Conservation (phyloP, 2,797 vertebrate species). For the Acanthurus leucopareius region DNA sequence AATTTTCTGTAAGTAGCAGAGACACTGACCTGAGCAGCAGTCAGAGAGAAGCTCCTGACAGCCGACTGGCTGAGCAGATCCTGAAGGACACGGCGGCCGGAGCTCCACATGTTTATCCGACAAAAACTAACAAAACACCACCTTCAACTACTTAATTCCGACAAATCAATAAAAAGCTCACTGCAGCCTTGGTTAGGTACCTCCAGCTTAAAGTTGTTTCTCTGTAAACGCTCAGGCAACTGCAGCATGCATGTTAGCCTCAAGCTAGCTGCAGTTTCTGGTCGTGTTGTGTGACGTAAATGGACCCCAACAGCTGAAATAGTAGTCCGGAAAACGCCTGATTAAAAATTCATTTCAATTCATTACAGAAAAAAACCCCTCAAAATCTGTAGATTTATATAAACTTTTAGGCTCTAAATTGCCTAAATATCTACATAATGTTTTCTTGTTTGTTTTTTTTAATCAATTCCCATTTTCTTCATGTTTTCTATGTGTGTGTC, state of each 20-base stretch:
- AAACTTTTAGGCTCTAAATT: not conserved
- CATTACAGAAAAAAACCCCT: no score
- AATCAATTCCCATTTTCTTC: no score
- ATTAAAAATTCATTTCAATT: slow-evolving; percentile 18
- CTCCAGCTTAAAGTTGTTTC: not conserved
- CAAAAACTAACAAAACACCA: not conserved
- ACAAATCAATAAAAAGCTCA: not conserved
- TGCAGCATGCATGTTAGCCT: not conserved
- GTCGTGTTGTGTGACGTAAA: slow-evolving; percentile 22
- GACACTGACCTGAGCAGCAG: slow-evolving; percentile 68
- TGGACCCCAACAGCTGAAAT: slow-evolving; percentile 14
- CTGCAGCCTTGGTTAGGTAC: accelerated
- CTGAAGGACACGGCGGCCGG: slow-evolving; percentile 79
- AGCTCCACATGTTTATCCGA: slow-evolving; percentile 77
- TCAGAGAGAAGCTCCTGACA: slow-evolving; percentile 71
- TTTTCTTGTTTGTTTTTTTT: no score
- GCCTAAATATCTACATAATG: not conserved
- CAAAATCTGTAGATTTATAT: not conserved
- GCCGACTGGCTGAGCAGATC: slow-evolving; percentile 57
- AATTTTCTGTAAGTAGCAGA: not conserved
- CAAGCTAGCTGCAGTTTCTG: not conserved
- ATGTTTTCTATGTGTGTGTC: not conserved
- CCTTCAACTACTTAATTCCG: accelerated
- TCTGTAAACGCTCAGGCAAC: accelerated
- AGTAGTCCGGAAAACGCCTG: slow-evolving; percentile 52